Evolutionary conservation across 53 echinoderm and acorn worm genomes (phyloP).

Genomic region (Glandiceps talaboti): DNA sequence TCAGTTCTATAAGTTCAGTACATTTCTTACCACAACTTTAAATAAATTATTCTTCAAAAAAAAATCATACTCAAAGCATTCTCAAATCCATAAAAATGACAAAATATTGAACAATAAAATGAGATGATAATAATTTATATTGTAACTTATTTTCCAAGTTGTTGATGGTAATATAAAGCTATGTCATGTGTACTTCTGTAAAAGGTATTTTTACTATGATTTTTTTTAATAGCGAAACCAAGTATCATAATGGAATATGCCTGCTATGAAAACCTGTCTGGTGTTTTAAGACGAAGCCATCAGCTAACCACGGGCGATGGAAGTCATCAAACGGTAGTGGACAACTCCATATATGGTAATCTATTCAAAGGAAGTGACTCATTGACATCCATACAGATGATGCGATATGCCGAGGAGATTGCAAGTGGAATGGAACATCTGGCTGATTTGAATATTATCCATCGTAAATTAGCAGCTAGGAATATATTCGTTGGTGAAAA

Average conservation of each 20-base stretch:
- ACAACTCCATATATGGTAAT: not conserved
- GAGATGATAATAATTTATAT: no score
- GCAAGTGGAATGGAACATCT: not conserved
- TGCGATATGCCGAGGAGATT: not conserved
- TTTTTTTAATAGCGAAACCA: not conserved
- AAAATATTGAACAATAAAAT: no score
- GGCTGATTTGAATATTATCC: not conserved
- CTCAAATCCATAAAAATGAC: no score
- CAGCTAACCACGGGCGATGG: not conserved
- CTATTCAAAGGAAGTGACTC: not conserved
- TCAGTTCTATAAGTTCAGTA: no score
- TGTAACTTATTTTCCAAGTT: no score
- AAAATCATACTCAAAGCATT: no score
- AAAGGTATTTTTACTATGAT: no score
- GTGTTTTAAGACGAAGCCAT: not conserved
- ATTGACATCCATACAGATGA: not conserved
- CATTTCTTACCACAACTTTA: no score
- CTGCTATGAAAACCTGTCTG: not conserved
- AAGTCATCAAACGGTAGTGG: not conserved
- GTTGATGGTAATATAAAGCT: no score
- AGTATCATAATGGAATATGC: not conserved
- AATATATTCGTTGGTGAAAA: not conserved
- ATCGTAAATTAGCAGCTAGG: not conserved
- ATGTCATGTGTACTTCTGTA: no score
- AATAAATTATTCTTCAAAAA: no score